Evolutionary conservation across 2,888 invertebrate species (phyloP).

Genomic region (Trichopoda pennipes): DNA sequence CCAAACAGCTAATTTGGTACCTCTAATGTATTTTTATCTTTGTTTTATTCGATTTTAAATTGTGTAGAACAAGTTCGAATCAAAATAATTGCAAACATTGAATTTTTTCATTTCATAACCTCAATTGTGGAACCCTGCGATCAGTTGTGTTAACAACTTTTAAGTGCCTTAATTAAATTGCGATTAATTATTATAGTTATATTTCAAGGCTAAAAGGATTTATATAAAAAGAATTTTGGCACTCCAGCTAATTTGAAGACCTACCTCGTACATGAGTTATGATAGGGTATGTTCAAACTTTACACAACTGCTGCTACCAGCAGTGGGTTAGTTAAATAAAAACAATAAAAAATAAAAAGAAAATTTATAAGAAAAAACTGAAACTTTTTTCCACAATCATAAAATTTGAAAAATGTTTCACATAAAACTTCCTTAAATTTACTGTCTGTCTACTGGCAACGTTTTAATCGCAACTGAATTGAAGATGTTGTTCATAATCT

Average conservation of each 20-base stretch:
- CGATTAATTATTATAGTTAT: too few species aligned
- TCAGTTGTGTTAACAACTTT: too few species aligned
- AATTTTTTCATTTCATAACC: too few species aligned
- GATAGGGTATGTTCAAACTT: conserved; percentile 57
- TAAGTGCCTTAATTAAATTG: too few species aligned
- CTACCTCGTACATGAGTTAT: conserved; percentile 13
- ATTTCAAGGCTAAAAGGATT: too few species aligned
- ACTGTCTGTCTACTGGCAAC: conserved; percentile 22
- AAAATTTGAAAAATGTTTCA: conserved; percentile 52
- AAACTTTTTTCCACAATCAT: background rate
- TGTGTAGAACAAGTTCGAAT: too few species aligned
- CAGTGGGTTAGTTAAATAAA: conserved; percentile 41
- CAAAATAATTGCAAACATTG: too few species aligned
- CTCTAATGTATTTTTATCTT: too few species aligned
- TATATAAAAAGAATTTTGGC: too few species aligned
- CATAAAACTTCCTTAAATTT: conserved; percentile 43
- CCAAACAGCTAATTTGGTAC: too few species aligned
- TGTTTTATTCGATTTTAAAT: too few species aligned
- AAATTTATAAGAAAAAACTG: background rate
- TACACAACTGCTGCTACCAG: background rate
- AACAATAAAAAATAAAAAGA: background rate
- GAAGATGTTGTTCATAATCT: conserved; percentile 42
- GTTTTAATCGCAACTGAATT: conserved; percentile 1
- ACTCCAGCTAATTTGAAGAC: background rate
- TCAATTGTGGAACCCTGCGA: too few species aligned